phyloP scores from a whole-genome alignment of 2,797 vertebrate genomes.

The Hapalemur alaotrensis region DNA sequence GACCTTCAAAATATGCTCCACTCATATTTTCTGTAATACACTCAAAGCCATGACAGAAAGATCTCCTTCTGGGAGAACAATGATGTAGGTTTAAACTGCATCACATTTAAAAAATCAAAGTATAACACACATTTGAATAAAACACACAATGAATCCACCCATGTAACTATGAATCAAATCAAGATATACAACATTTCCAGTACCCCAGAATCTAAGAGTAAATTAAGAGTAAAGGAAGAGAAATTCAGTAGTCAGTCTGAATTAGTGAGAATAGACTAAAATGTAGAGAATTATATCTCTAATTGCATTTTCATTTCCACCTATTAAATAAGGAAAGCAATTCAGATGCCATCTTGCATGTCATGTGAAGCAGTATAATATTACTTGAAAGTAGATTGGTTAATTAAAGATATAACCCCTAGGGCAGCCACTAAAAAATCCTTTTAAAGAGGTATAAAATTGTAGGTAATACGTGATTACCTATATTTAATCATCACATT shows the following conservation, averaged over 20 bases:
- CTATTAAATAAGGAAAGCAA: background rate
- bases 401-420: background rate
- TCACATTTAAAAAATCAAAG: background rate
- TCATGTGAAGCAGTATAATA: background rate
- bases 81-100: background rate
- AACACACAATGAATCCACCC: background rate
- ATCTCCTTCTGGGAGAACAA: background rate
- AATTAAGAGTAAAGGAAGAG: background rate
- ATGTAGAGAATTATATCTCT: background rate
- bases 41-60: background rate
- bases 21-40: background rate
- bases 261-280: background rate
- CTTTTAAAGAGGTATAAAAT: background rate
- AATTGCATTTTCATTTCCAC: constrained; percentile 24
- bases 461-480: background rate
- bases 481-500: background rate
- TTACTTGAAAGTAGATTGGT: background rate
- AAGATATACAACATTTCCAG: background rate
- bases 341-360: background rate
- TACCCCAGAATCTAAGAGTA: background rate
- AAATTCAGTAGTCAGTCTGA: background rate
- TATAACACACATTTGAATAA: background rate
- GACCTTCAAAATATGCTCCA: background rate
- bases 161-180: background rate
- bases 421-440: background rate